Evolutionary conservation across 2,113 vertebrate genomes (phyloP), one percentile per base, ranked within the genome.

Genomic region (Lethenteron reissneri): DNA sequence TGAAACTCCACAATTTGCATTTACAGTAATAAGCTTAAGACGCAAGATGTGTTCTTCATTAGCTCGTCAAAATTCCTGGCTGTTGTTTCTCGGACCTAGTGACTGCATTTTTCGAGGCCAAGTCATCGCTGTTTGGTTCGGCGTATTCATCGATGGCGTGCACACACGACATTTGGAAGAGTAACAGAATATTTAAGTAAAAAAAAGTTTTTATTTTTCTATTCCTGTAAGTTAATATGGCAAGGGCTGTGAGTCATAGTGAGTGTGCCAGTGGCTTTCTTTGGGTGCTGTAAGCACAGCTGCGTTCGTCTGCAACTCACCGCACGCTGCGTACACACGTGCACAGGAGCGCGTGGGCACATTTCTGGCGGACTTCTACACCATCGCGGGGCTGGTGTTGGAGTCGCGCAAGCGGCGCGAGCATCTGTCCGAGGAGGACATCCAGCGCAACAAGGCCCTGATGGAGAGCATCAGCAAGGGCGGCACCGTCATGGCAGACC

Each of bases 381-480:
- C 86, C 71, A 92, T 97, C 73, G 96, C 95, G 76, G 95, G 92
- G 15, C 84, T 99, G 75, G 87, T 97, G 57, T 78, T 99, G 72
- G 95, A 99, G 79, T 99, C 92, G 11, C 85, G 92, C 78, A 99
- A 99, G 80, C 85, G 95, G 75, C 82, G 95, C 72, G 95, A 99
- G 72, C 95, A 99, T 73, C 85, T 99, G 75, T 97, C 88, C 57
- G 92, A 97, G 78, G 95, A 99, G 77, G 95, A 99, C 76, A 97
- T 99, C 76, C 80, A 97, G 79, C 84, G 95, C 76, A 99, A 99
- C 76, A 99, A 99, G 80, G 92, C 95, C 70, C 95, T 99, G 78
- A 94, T 99, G 92, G 95, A 99, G 83, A 99, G 92, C 78, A 83
- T 99, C 73, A 99, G 92, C 76, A 97, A 99, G 84, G 92, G 92